Base-by-base conservation (phyloP, 2,797 vertebrate species). In the Rhinoraja longicauda region DNA sequence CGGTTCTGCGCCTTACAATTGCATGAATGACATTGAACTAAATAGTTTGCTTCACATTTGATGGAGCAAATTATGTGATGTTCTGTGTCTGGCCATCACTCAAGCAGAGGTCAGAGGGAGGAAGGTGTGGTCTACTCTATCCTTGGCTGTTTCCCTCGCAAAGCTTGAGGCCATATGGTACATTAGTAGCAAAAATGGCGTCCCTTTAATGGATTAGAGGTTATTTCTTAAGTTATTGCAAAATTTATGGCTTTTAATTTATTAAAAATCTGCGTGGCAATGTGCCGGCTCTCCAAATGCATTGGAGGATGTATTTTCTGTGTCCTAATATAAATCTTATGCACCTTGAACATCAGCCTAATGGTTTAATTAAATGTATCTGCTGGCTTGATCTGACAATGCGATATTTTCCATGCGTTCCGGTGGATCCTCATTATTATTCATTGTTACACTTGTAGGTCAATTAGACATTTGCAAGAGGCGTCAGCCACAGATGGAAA, bases 401-500 rank as follows among this genome's bases (percentile, higher is more conserved):
- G 67, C 88, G 24, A 67, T 24, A 93, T 93, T 93, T 93, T 59
- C 73, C 4, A 26, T 26, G 64, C 78, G 75, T 79, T 93, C 15
- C n/a, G n/a, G 39, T 17, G 17, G 13, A 73, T 26, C 39, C 70
- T 92, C 13, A 92, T 92, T 92, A 70, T 53, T 92, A 57, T 92
- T 92, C 45, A 57, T 92, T 67, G 3, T 75, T 75, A 39, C 45
- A 75, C 94, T 94, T 93, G 93, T 93, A 98, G 97, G 97, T 98
- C 97, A 90, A 97, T 98, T 94, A 96, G 97, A 94, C 97, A 98
- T 94, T 97, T 98, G 94, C 97, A 98, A 94, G 97, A 98, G 94
- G 97, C 97, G 0, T 98, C 97, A 76, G 97, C 97, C n/a, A 98
- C 97, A 93, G 97, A 98, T 94, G 97, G 97, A 67, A 98, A 98